Conservation (phyloP, 2,888 invertebrate genomes). For the Campoletis raptor region DNA sequence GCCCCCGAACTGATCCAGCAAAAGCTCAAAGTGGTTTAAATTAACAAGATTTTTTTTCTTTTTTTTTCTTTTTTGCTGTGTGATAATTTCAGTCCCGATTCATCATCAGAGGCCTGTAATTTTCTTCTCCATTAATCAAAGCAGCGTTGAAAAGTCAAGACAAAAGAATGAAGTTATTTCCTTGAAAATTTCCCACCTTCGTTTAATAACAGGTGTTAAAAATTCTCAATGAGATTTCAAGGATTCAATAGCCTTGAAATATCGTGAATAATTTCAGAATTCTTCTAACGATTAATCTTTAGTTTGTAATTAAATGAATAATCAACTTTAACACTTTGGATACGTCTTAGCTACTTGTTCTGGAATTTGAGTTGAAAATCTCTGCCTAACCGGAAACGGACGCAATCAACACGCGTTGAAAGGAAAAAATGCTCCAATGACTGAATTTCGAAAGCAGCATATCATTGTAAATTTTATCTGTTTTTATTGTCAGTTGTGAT, state of each 20-base stretch:
- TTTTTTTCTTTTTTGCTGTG: background rate
- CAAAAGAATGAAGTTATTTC: constrained; percentile 1
- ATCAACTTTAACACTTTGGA: background rate
- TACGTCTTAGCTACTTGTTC: background rate
- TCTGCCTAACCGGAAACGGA: background rate
- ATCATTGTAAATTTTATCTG: background rate
- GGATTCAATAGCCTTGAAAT: constrained; percentile 1
- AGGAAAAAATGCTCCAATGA: background rate
- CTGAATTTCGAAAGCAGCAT: background rate
- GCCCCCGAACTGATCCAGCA: constrained; percentile 64
- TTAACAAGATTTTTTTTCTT: constrained; percentile 11
- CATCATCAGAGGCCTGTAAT: background rate
- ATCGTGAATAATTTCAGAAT: background rate
- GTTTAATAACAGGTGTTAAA: constrained; percentile 3
- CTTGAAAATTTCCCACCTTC: constrained; percentile 8
- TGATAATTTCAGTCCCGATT: background rate
- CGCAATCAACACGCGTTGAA: background rate
- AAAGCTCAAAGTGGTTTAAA: constrained; percentile 57
- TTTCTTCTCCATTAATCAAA: constrained; percentile 3
- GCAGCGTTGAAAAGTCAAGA: constrained; percentile 2
- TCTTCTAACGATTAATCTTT: background rate
- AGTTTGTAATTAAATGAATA: background rate
- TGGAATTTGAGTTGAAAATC: background rate
- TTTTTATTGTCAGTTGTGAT: background rate
- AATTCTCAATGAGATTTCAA: constrained; percentile 2